Evolutionary conservation across 2,888 invertebrate species (phyloP).

Genomic region (Tenodera sinensis): DNA sequence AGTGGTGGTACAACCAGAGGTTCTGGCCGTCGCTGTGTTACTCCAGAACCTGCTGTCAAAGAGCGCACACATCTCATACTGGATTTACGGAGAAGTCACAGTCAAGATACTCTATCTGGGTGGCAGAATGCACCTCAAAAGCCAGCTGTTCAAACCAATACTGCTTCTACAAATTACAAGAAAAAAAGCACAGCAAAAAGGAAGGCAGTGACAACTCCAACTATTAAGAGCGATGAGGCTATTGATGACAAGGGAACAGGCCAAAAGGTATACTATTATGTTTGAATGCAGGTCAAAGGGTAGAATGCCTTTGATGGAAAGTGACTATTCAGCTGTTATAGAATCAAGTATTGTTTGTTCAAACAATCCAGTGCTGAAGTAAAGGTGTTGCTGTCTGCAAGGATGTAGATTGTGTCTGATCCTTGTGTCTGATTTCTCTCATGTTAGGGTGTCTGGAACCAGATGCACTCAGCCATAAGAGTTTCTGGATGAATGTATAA

Average conservation of each 20-base stretch:
- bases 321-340: no score
- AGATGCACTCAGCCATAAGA: no score
- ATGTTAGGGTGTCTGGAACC: no score
- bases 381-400: no score
- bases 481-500: no score
- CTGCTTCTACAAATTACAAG: neutral
- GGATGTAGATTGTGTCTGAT: no score
- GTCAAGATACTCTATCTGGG: conserved; percentile 52
- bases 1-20: conserved; percentile 46
- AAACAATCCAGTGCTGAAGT: no score
- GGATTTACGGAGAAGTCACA: conserved; percentile 65
- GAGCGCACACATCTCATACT: conserved; percentile 68
- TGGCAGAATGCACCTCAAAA: conserved; percentile 39
- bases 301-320: no score
- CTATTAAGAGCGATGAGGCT: neutral
- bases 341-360: no score
- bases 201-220: neutral
- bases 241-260: neutral
- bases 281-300: no score
- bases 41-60: conserved; percentile 61
- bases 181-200: neutral
- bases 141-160: neutral
- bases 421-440: no score
- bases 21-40: conserved; percentile 54
- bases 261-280: neutral